phyloP scores from a whole-genome alignment of 2,797 vertebrate genomes.

The Amniataba percoides region DNA sequence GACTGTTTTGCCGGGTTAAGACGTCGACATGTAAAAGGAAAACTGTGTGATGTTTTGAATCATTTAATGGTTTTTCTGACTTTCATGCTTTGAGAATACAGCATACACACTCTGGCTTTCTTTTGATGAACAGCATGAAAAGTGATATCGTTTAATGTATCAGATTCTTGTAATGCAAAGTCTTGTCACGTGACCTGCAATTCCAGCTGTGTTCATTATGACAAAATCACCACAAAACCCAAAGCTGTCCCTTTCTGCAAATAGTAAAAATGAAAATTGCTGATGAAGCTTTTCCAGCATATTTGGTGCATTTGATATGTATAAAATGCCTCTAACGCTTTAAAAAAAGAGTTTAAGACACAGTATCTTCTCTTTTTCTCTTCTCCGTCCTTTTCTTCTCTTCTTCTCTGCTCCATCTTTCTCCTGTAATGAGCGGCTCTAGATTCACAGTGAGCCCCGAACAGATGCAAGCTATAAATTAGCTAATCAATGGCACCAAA shows the following conservation, averaged over 20 bases:
- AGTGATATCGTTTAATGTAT: neutral
- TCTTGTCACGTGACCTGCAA: neutral
- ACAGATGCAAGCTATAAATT: conserved; percentile 74
- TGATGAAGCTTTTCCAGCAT: neutral
- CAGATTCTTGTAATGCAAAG: neutral
- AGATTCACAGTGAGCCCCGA: conserved; percentile 51
- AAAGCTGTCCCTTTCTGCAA: neutral
- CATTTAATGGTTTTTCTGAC: neutral
- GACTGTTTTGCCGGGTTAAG: neutral
- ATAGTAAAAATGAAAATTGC: conserved; percentile 1
- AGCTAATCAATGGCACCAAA: conserved; percentile 78
- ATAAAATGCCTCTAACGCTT: neutral
- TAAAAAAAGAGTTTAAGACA: neutral
- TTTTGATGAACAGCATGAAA: conserved; percentile 3
- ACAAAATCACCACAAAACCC: neutral
- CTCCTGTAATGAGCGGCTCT: conserved; percentile 44
- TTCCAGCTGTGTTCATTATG: neutral
- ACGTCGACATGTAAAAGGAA: conserved; percentile 1
- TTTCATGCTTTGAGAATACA: neutral
- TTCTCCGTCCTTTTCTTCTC: neutral
- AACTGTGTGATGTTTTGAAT: neutral
- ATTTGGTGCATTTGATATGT: neutral
- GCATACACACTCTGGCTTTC: neutral
- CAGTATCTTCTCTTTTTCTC: too few relatives aligned
- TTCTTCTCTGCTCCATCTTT: neutral